Evolutionary conservation across 2,888 invertebrate genomes (phyloP), one percentile per base, ranked within the genome.

Genomic region (Dimorphilus gyrociliatus): DNA sequence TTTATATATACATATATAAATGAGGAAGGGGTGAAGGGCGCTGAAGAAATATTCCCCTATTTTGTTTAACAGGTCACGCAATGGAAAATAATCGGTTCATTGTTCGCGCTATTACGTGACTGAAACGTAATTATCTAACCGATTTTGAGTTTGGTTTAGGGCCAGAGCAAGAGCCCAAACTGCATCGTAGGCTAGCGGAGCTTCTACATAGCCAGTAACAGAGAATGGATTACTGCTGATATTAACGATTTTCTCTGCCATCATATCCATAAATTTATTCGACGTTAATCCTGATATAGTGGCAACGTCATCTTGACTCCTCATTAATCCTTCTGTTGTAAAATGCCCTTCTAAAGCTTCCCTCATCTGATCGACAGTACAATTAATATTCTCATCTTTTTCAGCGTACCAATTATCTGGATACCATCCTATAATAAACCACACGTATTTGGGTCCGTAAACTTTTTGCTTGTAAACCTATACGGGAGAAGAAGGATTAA

Each of bases 91-190:
- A n/a, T n/a, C n/a, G n/a, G n/a, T n/a, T n/a, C n/a, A n/a, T n/a
- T n/a, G n/a, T n/a, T n/a, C n/a, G n/a, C n/a, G n/a, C n/a, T n/a
- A n/a, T n/a, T n/a, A n/a, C n/a, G n/a, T n/a, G n/a, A n/a, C n/a
- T n/a, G n/a, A n/a, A n/a, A n/a, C n/a, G n/a, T n/a, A n/a, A n/a
- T n/a, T n/a, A 13, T 29, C 38, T 35, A 39, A 57, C 56, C 44
- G 47, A 14, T 39, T 38, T 19, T 51, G 46, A 4, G 94, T 90
- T 66, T 86, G 88, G 65, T 97, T 92, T 55, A 99, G 82, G 12
- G 97, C 88, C 53, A 97, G 67, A 23, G 94, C 94, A 19, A 94
- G 79, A 23, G 94, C 86, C 97, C 97, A 99, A 28, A 97, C 85
- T 7, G 97, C 97, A 64, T 97, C 97, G 60, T 97, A 97, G 26